phyloP scores from a whole-genome alignment of 2,113 vertebrate genomes.

The Agapornis roseicollis region DNA sequence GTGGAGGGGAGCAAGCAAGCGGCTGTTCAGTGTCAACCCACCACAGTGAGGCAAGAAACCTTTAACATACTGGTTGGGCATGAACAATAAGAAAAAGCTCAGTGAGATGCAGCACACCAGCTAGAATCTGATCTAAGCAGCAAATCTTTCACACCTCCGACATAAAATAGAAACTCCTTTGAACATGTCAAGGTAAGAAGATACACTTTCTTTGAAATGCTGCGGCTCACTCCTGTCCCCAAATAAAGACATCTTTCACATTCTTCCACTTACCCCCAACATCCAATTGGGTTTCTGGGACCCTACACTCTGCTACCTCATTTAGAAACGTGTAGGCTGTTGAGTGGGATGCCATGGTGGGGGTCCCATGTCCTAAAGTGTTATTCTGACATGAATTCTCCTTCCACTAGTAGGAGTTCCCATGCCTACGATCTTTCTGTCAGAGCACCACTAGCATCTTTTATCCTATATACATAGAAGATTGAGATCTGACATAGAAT shows the following conservation, averaged over 20 bases:
- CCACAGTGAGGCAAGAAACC: not conserved
- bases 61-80: not conserved
- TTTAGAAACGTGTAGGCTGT: not conserved
- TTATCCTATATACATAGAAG: not conserved
- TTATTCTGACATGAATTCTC: not conserved
- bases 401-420: not conserved
- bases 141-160: not conserved
- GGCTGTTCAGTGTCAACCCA: not conserved
- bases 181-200: not conserved
- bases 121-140: not conserved
- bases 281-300: not conserved
- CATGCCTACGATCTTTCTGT: fast-evolving
- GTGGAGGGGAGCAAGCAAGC: not conserved
- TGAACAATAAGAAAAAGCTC: not conserved
- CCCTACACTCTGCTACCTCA: not conserved
- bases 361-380: not conserved
- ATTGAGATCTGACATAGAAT: not conserved
- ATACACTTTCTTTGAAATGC: not conserved
- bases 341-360: fast-evolving
- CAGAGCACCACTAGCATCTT: not conserved
- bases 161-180: not conserved
- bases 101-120: not conserved
- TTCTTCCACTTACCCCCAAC: not conserved
- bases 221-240: not conserved
- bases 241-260: not conserved